Evolutionary conservation across 1,140 invertebrate genomes (phyloP).

Genomic region (Heliconius congener): DNA sequence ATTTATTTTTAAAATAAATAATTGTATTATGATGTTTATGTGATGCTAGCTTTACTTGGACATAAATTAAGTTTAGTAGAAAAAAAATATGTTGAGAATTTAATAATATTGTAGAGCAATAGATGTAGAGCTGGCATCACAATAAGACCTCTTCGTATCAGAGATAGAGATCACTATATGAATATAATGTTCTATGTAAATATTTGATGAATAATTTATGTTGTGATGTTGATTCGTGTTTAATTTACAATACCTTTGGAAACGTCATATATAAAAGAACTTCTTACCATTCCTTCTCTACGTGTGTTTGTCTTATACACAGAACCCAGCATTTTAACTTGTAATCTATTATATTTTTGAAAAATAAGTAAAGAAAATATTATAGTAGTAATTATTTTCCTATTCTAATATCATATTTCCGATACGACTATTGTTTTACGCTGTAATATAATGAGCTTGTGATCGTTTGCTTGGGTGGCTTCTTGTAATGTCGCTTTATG

Average conservation of each 20-base stretch:
- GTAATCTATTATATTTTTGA: no score
- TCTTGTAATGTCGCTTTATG: background rate
- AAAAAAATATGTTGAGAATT: background rate
- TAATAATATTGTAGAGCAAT: background rate
- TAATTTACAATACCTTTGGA: slow-evolving; percentile 56
- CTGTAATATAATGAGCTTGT: background rate
- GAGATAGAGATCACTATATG: slow-evolving; percentile 38
- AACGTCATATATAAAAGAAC: slow-evolving; percentile 10
- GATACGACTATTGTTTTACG: background rate
- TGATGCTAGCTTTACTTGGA: background rate
- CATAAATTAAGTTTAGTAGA: background rate
- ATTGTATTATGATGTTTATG: background rate
- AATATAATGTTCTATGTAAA: slow-evolving; percentile 59
- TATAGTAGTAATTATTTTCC: background rate
- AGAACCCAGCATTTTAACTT: no score
- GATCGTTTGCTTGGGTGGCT: slow-evolving; percentile 9
- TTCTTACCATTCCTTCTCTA: background rate
- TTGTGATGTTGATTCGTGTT: slow-evolving; percentile 63
- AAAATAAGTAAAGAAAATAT: background rate
- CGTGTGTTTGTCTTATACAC: no score
- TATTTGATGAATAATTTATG: slow-evolving; percentile 72
- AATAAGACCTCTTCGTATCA: slow-evolving; percentile 6
- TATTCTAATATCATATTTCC: background rate
- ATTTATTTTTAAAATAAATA: background rate
- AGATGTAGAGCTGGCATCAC: slow-evolving; percentile 39